Evolutionary conservation across 2,113 vertebrate genomes (phyloP), one percentile per base, ranked within the genome.

Genomic region (Colinus virginianus): DNA sequence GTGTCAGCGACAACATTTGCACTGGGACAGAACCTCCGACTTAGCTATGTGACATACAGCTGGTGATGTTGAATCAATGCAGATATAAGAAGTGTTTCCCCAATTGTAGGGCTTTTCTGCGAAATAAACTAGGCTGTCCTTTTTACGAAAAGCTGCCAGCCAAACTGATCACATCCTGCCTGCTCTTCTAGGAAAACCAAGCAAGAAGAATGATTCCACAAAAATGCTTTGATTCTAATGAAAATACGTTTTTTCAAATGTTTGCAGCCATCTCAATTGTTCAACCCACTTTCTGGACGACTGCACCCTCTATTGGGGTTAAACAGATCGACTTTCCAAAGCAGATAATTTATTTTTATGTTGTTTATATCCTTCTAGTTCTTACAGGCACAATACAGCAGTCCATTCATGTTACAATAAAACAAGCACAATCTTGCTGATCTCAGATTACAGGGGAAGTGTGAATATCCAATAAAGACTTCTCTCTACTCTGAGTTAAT

Each of bases 301-400:
- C 88, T 93, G 87, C 95, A 96, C 87, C 84, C 84, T 94, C 94
- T 94, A 93, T 95, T 87, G 91, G 82, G 87, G 84, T 91, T 92
- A 95, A 91, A 3, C 75, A 95, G 91, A 92, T 58, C 90, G 87
- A 69, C 84, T 95, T 89, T 89, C 61, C 66, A 85, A 59, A 94
- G 63, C 67, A 94, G 63, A 15, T 49, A 15, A 11, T 91, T 94
- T 83, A 40, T 80, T 91, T 88, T 91, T 64, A 15, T 42, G 10
- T 49, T 76, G 71, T 84, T 84, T 74, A 21, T 87, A 32, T 77
- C 20, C 26, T 74, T 36, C 64, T 71, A 8, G n/a, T 53, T 59
- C 70, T 77, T 77, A 53, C 7, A 87, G 15, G 3, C 32, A 8
- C 36, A 71, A 55, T 25, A 30, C 16, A 85, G 10, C 10, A 71